Conservation (phyloP, 1,140 invertebrate genomes). For the Ceratina calcarata region DNA sequence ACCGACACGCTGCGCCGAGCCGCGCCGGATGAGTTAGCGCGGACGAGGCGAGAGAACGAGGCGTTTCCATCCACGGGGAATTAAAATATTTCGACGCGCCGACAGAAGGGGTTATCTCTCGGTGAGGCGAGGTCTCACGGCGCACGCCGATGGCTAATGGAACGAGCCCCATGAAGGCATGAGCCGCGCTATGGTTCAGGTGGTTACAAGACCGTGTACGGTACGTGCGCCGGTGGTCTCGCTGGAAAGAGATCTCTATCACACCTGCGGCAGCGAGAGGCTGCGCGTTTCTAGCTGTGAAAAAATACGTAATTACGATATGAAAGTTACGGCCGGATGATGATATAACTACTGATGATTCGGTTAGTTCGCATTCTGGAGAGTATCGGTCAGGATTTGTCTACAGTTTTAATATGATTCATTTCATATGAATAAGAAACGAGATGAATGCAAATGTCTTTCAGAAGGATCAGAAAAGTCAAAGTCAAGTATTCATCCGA, state of each 20-base stretch:
- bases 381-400: too few species aligned
- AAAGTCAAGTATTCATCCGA: too few species aligned
- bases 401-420: too few species aligned
- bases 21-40: conserved; percentile 52
- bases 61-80: conserved; percentile 59
- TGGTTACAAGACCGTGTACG: conserved; percentile 49
- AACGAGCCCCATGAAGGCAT: conserved; percentile 54
- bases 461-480: background rate
- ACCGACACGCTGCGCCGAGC: background rate
- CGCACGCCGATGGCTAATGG: conserved; percentile 67
- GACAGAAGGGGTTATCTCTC: conserved; percentile 68
- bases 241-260: conserved; percentile 74
- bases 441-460: background rate
- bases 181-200: conserved; percentile 39
- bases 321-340: conserved; percentile 56
- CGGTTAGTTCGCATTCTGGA: background rate
- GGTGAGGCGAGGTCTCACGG: conserved; percentile 59
- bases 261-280: conserved; percentile 65
- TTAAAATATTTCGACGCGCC: conserved; percentile 73
- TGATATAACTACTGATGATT: conserved; percentile 50
- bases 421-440: too few species aligned
- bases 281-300: conserved; percentile 52
- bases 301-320: conserved; percentile 78
- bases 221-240: conserved; percentile 66
- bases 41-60: conserved; percentile 58